Evolutionary conservation across 1,140 invertebrate genomes (phyloP), one percentile per base, ranked within the genome.

Genomic region (Halyomorpha halys): DNA sequence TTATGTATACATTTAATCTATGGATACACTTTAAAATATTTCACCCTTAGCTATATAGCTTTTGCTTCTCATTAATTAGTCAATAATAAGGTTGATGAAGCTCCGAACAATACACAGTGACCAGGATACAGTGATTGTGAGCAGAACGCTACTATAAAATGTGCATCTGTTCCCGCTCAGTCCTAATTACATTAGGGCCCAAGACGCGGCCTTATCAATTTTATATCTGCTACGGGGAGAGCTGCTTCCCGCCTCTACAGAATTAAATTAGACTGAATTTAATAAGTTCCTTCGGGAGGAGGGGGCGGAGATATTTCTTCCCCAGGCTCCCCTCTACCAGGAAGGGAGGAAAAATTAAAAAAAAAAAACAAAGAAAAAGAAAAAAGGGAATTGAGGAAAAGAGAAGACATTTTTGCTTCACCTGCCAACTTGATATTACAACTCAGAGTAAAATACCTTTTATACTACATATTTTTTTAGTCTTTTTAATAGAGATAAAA

Each of bases 181-280:
- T 11, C 6, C 47, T 49, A 49, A 49, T 49, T 49, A 49, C 47
- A 49, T 49, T 49, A 49, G 47, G 21, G 21, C 47, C 47, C 47
- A 49, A 49, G 47, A 49, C 47, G 47, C 21, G 47, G 47, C n/a
- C 47, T 49, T 49, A 49, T 49, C 47, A 49, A 49, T 49, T 49
- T 49, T 49, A 49, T 49, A 49, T 49, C 47, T 49, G 47, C 47
- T 49, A 49, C 47, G 21, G n/a, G n/a, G n/a, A 6, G 6, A 18
- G 21, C n/a, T 21, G n/a, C 47, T 19, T 21, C 47, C 47, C 47
- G 47, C 21, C 47, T 19, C 47, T 21, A 5, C 47, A 13, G 47
- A 21, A 49, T 49, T 49, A 49, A 49, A 49, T 49, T 49, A 49
- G 47, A 21, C 21, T 49, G 47, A 49, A 49, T 49, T 49, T 49